These are phyloP conservation scores for Plumapathes pennacea DNA, from an alignment of 92 coral and sea anemone species.

Conservation along the genomic window DNA sequence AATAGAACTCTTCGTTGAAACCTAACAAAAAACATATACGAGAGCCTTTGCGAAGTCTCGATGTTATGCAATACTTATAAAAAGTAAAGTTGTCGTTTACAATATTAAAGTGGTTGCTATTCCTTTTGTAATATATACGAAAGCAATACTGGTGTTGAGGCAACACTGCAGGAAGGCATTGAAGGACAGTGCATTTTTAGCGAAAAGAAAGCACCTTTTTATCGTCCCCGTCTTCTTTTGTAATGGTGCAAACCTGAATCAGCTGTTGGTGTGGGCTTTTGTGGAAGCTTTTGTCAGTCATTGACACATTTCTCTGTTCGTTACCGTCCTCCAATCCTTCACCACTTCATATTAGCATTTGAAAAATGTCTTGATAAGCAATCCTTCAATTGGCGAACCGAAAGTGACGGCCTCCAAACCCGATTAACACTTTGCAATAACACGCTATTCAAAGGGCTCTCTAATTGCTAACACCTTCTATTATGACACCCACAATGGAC, in stretches of 20 bases:
- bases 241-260: too few species aligned
- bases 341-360: slow-evolving; percentile 27
- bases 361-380: slow-evolving; percentile 17
- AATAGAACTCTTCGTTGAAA: slow-evolving; percentile 17
- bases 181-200: background rate
- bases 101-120: slow-evolving; percentile 2
- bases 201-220: slow-evolving; percentile 20
- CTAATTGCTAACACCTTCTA: slow-evolving; percentile 27
- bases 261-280: slow-evolving; percentile 33
- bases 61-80: too few species aligned
- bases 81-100: too few species aligned
- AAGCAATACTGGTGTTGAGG: slow-evolving; percentile 11
- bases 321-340: slow-evolving; percentile 11
- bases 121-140: slow-evolving; percentile 24
- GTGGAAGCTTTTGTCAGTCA: slow-evolving; percentile 25
- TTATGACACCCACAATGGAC: slow-evolving; percentile 27
- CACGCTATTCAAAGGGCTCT: slow-evolving; percentile 26
- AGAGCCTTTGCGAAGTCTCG: slow-evolving; percentile 16
- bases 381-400: slow-evolving; percentile 20
- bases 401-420: slow-evolving; percentile 34
- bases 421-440: slow-evolving; percentile 42
- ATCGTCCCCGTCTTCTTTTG: slow-evolving; percentile 11
- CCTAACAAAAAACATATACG: too few species aligned
- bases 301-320: slow-evolving; percentile 13
- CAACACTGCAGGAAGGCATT: background rate